Evolutionary conservation across 2,888 invertebrate genomes (phyloP).

Genomic region (Tiphia femorata): DNA sequence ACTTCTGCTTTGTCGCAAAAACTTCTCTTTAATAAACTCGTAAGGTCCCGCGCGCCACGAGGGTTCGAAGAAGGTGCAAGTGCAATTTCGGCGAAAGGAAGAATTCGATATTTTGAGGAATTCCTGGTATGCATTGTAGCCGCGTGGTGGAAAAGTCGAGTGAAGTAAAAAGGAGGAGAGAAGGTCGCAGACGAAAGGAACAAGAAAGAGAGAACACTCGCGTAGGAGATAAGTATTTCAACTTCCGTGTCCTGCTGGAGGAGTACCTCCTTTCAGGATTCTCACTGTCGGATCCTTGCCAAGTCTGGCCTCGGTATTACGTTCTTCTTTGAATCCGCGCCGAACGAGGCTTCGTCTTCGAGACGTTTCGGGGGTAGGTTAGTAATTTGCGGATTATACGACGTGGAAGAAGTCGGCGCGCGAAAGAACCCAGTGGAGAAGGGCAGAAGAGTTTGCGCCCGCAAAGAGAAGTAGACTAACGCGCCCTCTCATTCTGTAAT

Average conservation of each 20-base stretch:
- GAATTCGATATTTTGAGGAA: too few species aligned
- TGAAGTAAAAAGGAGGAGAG: neutral
- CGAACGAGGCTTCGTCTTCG: slow-evolving; percentile 58
- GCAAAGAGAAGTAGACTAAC: slow-evolving; percentile 29
- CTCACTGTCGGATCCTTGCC: slow-evolving; percentile 41
- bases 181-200: slow-evolving; percentile 13
- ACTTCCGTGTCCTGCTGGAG: slow-evolving; percentile 33
- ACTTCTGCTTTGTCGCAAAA: too few species aligned
- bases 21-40: too few species aligned
- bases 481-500: slow-evolving; percentile 55
- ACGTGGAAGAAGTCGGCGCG: slow-evolving; percentile 32
- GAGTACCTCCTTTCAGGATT: slow-evolving; percentile 14
- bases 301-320: slow-evolving; percentile 50
- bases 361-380: slow-evolving; percentile 54
- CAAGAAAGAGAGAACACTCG: neutral
- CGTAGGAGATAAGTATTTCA: slow-evolving; percentile 41
- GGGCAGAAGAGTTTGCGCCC: slow-evolving; percentile 15
- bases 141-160: too few species aligned
- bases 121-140: too few species aligned
- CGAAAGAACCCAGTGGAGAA: slow-evolving; percentile 20
- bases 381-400: slow-evolving; percentile 64
- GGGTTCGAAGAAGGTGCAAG: too few species aligned
- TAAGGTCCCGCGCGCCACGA: too few species aligned
- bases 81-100: too few species aligned
- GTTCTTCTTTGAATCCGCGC: slow-evolving; percentile 53